Conservation (phyloP, 1,140 invertebrate species). For the Cotesia typhae region DNA sequence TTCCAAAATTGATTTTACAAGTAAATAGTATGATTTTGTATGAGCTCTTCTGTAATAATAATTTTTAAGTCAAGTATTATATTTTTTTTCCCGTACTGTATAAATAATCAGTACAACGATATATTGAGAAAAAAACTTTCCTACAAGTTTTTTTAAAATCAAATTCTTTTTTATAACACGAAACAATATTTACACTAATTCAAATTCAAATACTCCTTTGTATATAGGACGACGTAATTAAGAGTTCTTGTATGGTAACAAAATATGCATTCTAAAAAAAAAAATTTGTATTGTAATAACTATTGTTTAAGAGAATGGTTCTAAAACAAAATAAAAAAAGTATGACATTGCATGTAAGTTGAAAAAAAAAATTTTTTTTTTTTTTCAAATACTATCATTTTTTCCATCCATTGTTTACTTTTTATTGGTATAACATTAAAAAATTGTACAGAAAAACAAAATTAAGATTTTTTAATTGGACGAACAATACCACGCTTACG, state of each 20-base stretch:
- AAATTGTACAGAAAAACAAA: conserved; percentile 29
- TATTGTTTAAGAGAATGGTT: not conserved
- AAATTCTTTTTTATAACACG: conserved; percentile 5
- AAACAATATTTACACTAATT: not conserved
- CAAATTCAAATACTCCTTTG: not conserved
- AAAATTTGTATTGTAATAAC: conserved; percentile 1
- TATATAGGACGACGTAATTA: conserved; percentile 4
- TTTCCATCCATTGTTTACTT: not conserved
- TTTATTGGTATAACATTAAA: conserved; percentile 20
- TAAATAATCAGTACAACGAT: not conserved
- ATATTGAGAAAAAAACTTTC: not conserved
- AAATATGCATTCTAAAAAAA: conserved; percentile 1
- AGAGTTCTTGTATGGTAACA: not conserved
- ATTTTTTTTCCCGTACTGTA: not conserved
- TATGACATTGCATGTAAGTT: no score
- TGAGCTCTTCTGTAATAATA: not conserved
- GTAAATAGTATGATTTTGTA: conserved; percentile 9
- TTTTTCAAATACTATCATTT: no score
- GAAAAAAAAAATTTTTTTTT: no score
- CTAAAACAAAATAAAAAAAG: no score
- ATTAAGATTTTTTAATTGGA: conserved; percentile 71
- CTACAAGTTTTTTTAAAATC: not conserved
- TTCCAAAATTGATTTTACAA: conserved; percentile 12
- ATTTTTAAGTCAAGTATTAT: conserved; percentile 15
- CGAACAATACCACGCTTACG: conserved; percentile 73